phyloP scores from a whole-genome alignment of 1,140 invertebrate species.

The Theocolax elegans region DNA sequence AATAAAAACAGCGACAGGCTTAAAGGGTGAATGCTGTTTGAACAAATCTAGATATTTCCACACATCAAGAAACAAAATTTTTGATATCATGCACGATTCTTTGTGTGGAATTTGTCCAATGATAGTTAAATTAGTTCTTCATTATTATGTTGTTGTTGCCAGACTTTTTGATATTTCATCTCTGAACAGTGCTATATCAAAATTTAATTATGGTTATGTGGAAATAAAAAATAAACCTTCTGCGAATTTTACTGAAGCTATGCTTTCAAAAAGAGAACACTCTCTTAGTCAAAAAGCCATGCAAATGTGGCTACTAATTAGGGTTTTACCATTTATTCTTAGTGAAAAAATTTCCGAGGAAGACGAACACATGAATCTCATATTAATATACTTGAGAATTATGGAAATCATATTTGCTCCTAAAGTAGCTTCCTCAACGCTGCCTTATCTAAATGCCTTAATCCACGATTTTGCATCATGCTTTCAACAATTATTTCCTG shows the following conservation, averaged over 20 bases:
- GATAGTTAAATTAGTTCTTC: neutral
- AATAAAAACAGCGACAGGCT: neutral
- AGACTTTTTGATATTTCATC: neutral
- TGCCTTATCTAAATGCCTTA: slow-evolving; percentile 15
- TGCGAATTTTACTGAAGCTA: neutral
- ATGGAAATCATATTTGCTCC: slow-evolving; percentile 32
- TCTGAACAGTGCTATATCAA: neutral
- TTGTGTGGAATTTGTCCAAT: neutral
- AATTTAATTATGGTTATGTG: neutral
- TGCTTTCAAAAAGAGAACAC: neutral
- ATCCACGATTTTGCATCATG: slow-evolving; percentile 1
- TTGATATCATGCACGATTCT: slow-evolving; percentile 5
- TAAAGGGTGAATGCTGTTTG: neutral
- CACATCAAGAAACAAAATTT: neutral
- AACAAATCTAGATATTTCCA: neutral
- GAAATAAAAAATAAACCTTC: slow-evolving; percentile 13
- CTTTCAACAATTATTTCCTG: slow-evolving; percentile 28
- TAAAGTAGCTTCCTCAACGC: neutral
- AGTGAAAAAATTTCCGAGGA: slow-evolving; percentile 24
- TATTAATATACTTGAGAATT: slow-evolving; percentile 6
- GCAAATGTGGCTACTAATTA: slow-evolving; percentile 37
- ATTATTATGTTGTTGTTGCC: neutral
- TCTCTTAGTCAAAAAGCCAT: slow-evolving; percentile 30
- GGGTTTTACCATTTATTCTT: slow-evolving; percentile 33
- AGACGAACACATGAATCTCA: slow-evolving; percentile 13